Evolutionary conservation across 2,888 invertebrate species (phyloP), one percentile per base, ranked within the genome.

Genomic region (Drosophila gaucha): DNA sequence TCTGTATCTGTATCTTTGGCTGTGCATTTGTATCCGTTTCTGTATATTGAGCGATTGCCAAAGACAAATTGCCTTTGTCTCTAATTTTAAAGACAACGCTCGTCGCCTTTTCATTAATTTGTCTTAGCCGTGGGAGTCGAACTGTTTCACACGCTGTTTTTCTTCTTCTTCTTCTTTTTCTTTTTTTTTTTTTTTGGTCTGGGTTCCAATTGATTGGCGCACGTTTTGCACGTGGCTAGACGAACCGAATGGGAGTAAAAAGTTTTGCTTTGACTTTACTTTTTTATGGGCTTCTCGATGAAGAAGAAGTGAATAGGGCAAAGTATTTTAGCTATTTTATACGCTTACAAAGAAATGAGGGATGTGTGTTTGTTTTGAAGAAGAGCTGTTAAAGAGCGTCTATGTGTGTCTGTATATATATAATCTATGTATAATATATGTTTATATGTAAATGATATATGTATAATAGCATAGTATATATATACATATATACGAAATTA

Each of bases 1-100:
- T 31, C 31, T 51, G 58, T 14, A 51, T 46, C 22, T 46, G 16
- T 24, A 33, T 22, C 33, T 20, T n/a, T n/a, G n/a, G 9, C 30
- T 6, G 12, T 20, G 5, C 24, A 1, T 36, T 18, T 41, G 22
- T 41, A 14, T 28, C 49, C 69, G 36, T 30, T 33, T 9, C 52
- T 56, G n/a, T 46, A 62, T 60, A 67, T 72, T 72, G 63, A 73
- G 62, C 76, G 65, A 79, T 86, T 80, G 80, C 80, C 80, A 80
- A 85, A 86, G 80, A 84, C 86, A 85, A 88, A 86, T 84, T 84
- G 78, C 84, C 69, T 70, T 70, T 80, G 88, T 80, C 78, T 80
- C 80, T 79, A 77, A 79, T 83, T 88, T 88, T 73, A 73, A 80
- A 80, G 80, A 74, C 69, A 60, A 64, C 64, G 50, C 54, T 66